These are phyloP conservation scores for Priocnemis perturbator DNA, from an alignment of 2,888 invertebrate genomes.

Conservation along the genomic window DNA sequence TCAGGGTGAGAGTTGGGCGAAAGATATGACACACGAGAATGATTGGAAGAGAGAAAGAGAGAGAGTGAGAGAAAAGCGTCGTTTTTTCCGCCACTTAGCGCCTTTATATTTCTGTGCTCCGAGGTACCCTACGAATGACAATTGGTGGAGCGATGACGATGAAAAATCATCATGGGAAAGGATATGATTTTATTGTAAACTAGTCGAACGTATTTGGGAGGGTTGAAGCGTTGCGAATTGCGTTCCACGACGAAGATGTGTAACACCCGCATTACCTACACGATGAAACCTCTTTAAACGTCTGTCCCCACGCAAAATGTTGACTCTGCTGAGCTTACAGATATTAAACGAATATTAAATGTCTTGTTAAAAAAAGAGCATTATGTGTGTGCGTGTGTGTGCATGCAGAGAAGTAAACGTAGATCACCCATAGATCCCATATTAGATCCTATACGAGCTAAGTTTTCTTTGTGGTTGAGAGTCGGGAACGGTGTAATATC, in stretches of 20 bases:
- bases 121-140: not conserved
- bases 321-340: conserved; percentile 69
- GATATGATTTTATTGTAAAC: not conserved
- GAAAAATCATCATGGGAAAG: not conserved
- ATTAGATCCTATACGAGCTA: no score
- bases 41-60: not conserved
- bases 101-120: conserved; percentile 9
- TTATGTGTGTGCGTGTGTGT: not conserved
- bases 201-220: conserved; percentile 14
- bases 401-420: not conserved
- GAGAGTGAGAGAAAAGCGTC: conserved; percentile 15
- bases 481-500: no score
- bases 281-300: conserved; percentile 53
- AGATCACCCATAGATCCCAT: not conserved
- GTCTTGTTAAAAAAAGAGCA: conserved; percentile 64
- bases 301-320: conserved; percentile 64
- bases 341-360: conserved; percentile 68
- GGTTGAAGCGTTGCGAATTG: conserved; percentile 11
- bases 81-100: not conserved
- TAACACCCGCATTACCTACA: conserved; percentile 34
- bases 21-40: not conserved
- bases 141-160: not conserved
- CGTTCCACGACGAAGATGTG: conserved; percentile 10
- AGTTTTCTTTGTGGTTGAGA: no score
- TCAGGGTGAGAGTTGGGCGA: no score